A percentile compares a stretch with the other conserved stretches of the same genome.
phyloP scores from a whole-genome alignment of 2,113 vertebrate genomes.

The Fregata magnificens region DNA sequence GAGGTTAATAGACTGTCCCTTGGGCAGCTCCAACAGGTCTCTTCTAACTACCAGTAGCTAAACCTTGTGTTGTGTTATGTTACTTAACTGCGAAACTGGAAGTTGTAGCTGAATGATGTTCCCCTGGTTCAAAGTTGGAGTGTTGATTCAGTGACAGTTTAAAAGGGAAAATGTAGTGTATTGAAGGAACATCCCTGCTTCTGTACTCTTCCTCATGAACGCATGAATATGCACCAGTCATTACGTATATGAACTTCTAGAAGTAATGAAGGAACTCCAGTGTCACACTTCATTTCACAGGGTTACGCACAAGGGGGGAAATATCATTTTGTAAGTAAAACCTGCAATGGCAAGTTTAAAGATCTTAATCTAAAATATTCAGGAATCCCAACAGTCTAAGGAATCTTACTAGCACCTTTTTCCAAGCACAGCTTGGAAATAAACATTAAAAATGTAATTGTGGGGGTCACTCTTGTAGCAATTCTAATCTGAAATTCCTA shows the following conservation, averaged over 20 bases:
- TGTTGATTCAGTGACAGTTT: background rate
- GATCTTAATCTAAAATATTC: background rate
- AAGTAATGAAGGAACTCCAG: background rate
- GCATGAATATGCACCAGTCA: background rate
- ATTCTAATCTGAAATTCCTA: background rate
- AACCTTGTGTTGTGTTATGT: rapidly evolving
- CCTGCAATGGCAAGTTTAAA: background rate
- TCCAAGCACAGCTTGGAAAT: background rate
- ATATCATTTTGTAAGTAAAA: background rate
- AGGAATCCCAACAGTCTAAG: background rate
- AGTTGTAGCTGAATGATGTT: background rate
- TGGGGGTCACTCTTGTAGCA: background rate
- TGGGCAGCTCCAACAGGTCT: background rate
- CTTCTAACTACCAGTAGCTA: background rate
- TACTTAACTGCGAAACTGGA: background rate
- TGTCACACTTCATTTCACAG: background rate
- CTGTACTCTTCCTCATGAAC: background rate
- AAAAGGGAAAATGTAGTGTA: background rate
- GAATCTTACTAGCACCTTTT: background rate
- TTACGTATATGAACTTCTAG: background rate
- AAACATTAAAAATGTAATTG: background rate
- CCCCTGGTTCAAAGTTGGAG: rapidly evolving
- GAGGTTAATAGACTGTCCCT: background rate
- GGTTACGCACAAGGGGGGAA: background rate
- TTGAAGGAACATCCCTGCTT: background rate